Evolutionary conservation across 2,888 invertebrate species (phyloP), one percentile per base, ranked within the genome.

Genomic region (Celastrina argiolus): DNA sequence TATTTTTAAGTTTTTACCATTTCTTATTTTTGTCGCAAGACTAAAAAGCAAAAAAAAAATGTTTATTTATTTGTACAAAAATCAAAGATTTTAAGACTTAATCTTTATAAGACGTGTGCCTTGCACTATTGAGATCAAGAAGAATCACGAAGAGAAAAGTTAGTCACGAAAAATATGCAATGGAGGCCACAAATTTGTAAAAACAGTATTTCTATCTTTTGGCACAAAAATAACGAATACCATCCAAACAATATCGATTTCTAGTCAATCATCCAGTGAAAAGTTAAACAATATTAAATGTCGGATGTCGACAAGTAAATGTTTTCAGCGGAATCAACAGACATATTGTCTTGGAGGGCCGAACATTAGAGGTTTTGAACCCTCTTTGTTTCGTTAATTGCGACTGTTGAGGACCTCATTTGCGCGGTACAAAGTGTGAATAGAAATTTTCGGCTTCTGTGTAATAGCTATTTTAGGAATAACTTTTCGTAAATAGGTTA

Each of bases 321-420:
- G 42, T 65, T 65, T 74, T 67, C 67, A 70, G 41, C 34, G 68
- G 70, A 74, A 76, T 78, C 75, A 77, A 73, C 70, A 74, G 74
- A 77, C 75, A 76, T 74, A 78, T 78, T 78, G 77, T 76, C 72
- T 72, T 67, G 68, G 67, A 74, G 71, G 66, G 66, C 69, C 69
- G 69, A 73, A 76, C 77, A 79, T 82, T 81, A 77, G 77, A 76
- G 77, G 78, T 81, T 79, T 77, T 74, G 72, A 72, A 73, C 71
- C 73, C 76, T 41, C 58, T 81, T 83, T 84, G 83, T 84, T 81
- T 74, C 71, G 76, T 78, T 84, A 83, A 84, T 84, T 81, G 79
- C 77, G 69, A 78, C 78, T 77, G 74, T 81, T 81, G 78, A 79
- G 79, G 72, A 76, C 75, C 74, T 77, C 77, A 78, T 80, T 79